Evolutionary conservation across 2,888 invertebrate species (phyloP), one percentile per base, ranked within the genome.

Genomic region (Chrysodeixis includens): DNA sequence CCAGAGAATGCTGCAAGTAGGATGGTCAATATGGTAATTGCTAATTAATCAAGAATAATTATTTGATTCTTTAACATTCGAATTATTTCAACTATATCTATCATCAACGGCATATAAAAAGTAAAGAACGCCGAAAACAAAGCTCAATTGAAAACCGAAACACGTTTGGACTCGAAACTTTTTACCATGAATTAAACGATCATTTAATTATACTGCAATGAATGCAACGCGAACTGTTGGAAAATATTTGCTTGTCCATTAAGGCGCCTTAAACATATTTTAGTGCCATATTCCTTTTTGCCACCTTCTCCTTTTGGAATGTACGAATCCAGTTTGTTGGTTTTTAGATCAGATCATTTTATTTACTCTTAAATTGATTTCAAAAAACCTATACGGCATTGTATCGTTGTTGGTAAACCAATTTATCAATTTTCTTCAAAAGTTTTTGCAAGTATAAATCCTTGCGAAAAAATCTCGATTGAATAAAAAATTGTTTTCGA

Each of bases 151-250:
- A 70, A 53, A 81, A 60, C 67, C 82, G 62, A 78, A 76, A 74
- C 78, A 79, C 79, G 83, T 78, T 74, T 71, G 53, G 26, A 62
- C 54, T 58, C 59, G n/a, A 62, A 62, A 82, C 69, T 83, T 84
- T 86, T 86, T 85, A 83, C 77, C 72, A 76, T 84, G 86, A 88
- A 89, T 90, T 87, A 86, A 88, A 91, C 87, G 84, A 80, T 89
- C 86, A 85, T 90, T n/a, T 89, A 89, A 88, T 86, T 86, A 86
- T 86, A 85, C 86, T 78, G 78, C 76, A 77, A 82, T 84, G 86
- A 86, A 88, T 90, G 85, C 78, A 81, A 86, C 79, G 85, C 80
- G 76, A 79, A 82, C 76, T 79, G 79, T 78, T 76, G 76, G 77
- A 79, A 84, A 71, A 75, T 72, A 59, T 73, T 81, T 77, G 76